Base-by-base conservation (phyloP, 1,140 invertebrate species). In the Drosophila pseudoobscura region DNA sequence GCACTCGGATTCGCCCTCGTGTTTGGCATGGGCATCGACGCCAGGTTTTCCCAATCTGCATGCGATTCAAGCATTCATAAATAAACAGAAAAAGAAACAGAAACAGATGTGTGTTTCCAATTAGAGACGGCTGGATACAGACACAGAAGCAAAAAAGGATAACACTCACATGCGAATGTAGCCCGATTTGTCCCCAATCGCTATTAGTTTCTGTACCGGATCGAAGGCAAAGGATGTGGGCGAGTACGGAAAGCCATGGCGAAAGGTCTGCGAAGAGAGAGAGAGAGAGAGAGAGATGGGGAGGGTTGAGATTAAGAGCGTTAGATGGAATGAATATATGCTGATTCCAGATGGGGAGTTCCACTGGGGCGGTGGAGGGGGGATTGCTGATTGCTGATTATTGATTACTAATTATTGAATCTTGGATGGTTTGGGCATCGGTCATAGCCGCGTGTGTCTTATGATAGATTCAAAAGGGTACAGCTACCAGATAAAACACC, bases 181-280 rank as follows among this genome's bases (percentile, higher is more conserved):
- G 91, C 98, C 99, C 79, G 95, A 95, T 93, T 98, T 99, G 87
- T 98, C 98, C 61, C 98, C 99, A 92, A 99, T 97, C 43, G 98
- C 99, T 87, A 99, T 94, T 52, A 99, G 94, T 92, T 96, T 96
- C 93, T 99, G 99, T 78, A 99, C 96, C 46, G 98, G 98, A 94
- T 99, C 99, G 94, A 97, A 99, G 49, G 98, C 98, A 92, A 99
- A 93, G 44, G 98, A 97, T 71, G 97, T 98, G 45, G 99, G 98
- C 83, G 99, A 97, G 93, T 98, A 97, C 68, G 99, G 99, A 94
- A 99, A 99, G 79, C 99, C 99, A 95, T 99, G 98, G 44, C 97
- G 95, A 91, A 98, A 97, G 80, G 98, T 99, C 98, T 99, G 96
- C 17, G 96, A 92, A 45, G 6, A 46, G 24, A 55, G 3, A 47